These are phyloP conservation scores for Phalanger gymnotis DNA, from an alignment of 2,797 vertebrate species.

Conservation along the genomic window DNA sequence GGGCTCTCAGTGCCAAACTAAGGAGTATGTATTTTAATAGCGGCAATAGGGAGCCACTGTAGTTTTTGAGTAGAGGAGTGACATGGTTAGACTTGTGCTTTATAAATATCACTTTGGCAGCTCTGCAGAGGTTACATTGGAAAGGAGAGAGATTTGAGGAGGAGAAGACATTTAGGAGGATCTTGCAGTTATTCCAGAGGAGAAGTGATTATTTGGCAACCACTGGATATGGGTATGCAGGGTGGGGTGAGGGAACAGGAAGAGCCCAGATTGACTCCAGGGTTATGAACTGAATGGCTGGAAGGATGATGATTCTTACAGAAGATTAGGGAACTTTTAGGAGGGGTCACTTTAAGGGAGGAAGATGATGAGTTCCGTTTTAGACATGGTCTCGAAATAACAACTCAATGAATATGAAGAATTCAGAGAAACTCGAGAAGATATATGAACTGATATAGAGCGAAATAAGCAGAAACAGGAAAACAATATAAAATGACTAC, in stretches of 20 bases:
- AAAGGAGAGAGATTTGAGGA: not conserved
- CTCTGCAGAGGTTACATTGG: not conserved
- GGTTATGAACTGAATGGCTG: not conserved
- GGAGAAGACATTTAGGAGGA: not conserved
- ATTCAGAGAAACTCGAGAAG: not conserved
- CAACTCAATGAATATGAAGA: not conserved
- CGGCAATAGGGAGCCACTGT: not conserved
- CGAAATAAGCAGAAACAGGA: not conserved
- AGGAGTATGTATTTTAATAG: not conserved
- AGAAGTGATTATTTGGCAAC: not conserved
- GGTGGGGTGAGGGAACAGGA: not conserved
- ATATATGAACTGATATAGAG: not conserved
- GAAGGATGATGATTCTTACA: not conserved
- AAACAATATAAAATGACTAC: not conserved
- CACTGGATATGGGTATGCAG: accelerated
- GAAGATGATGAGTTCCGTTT: not conserved
- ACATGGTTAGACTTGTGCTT: not conserved
- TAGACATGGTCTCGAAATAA: not conserved
- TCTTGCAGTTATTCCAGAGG: not conserved
- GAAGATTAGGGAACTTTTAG: not conserved
- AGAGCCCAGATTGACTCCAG: not conserved
- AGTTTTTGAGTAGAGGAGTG: not conserved
- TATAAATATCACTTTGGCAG: not conserved
- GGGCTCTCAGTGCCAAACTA: not conserved
- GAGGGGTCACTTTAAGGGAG: not conserved